Evolutionary conservation across 2,797 vertebrate species (phyloP), one percentile per base, ranked within the genome.

Genomic region (Menidia menidia): DNA sequence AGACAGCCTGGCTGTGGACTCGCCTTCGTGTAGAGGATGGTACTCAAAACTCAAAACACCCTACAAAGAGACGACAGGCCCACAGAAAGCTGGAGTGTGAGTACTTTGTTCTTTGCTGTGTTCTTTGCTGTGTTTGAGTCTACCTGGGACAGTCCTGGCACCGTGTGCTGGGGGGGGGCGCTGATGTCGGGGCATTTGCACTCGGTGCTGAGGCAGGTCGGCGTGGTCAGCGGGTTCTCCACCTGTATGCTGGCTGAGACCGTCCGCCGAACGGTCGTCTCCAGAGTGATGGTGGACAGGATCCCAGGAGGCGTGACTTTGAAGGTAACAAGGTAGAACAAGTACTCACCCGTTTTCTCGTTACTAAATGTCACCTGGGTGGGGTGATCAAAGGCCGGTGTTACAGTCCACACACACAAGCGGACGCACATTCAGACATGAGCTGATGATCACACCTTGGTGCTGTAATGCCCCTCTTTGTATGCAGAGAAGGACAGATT

Each of bases 331-430:
- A 84, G 64, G 89, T 96, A 96, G 89, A 94, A 96, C 39, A 97
- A 72, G 85, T 95, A 97, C 81, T 98, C 96, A 0, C 82, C 67
- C 0, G 96, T 96, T 4, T 16, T 60, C 63, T 96, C 93, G 0
- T 96, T 97, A 51, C 84, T 78, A 90, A 97, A 98, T 1, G 90
- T 96, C 72, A 97, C 94, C 97, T 97, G 88, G 35, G 44, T 32
- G 68, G 19, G 45, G 52, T 18, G 52, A 54, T 47, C 13, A 7
- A 64, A 64, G 15, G 42, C 39, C 18, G 19, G 44, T 15, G 3
- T 65, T 14, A 78, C 2, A 19, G 15, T 18, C 25, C 6, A 14
- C 10, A 57, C 4, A 47, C 12, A 3, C 1, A 25, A 18, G 33
- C 25, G 43, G 12, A 58, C 60, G 10, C 33, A 12, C 1, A 50